phyloP scores from a whole-genome alignment of 2,113 vertebrate genomes.

The Triplophysa tibetana region DNA sequence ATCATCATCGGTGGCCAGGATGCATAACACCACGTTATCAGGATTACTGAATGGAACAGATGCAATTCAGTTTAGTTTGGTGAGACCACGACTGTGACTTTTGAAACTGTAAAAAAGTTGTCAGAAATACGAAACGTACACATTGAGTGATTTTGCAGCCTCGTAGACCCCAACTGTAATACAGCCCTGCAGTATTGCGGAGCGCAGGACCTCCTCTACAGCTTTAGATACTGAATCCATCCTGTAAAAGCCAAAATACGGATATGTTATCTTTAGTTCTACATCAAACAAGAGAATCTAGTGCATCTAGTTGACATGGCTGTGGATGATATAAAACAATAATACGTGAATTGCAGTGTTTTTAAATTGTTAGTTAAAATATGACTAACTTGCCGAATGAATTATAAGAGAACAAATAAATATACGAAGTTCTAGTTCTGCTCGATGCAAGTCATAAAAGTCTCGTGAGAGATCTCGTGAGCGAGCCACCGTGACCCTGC shows the following conservation, averaged over 20 bases:
- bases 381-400: neutral
- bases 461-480: conserved; percentile 21
- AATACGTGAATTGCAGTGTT: too few species aligned
- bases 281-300: neutral
- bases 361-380: too few species aligned
- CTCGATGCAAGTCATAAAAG: neutral
- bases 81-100: neutral
- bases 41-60: conserved; percentile 76
- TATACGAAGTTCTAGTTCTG: neutral
- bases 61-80: neutral
- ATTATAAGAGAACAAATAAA: too few species aligned
- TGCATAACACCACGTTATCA: conserved; percentile 91
- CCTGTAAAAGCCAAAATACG: conserved; percentile 64
- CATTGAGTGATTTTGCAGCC: conserved; percentile 91
- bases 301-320: neutral
- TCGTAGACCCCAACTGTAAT: conserved; percentile 93
- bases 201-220: conserved; percentile 87
- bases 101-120: neutral
- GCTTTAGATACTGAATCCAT: conserved; percentile 91
- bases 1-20: conserved; percentile 88
- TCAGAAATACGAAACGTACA: conserved; percentile 75
- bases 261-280: neutral
- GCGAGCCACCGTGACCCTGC: neutral
- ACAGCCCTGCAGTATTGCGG: conserved; percentile 86
- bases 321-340: too few species aligned